phyloP scores from a whole-genome alignment of 2,888 invertebrate species.

The Apamea epomidion region DNA sequence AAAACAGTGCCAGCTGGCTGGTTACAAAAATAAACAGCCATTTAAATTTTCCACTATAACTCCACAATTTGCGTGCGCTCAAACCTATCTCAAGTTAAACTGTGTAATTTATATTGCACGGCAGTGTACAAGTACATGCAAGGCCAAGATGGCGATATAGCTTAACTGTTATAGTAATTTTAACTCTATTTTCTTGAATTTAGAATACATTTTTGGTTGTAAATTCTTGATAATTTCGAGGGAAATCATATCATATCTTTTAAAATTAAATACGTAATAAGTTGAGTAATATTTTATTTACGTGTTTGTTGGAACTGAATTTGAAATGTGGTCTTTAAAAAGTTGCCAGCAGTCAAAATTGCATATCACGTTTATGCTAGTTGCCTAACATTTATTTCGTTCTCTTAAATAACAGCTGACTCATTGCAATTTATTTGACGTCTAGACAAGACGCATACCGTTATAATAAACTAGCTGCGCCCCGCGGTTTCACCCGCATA shows the following conservation, averaged over 20 bases:
- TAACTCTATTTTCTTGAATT: neutral
- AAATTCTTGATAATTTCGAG: constrained; percentile 19
- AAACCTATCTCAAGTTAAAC: constrained; percentile 54
- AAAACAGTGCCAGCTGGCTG: neutral
- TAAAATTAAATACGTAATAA: constrained; percentile 39
- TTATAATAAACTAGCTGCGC: no score
- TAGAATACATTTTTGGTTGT: constrained; percentile 10
- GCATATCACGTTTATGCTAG: neutral
- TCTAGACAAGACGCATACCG: no score
- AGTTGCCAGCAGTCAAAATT: neutral
- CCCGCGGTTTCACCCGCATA: no score
- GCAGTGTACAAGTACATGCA: constrained; percentile 41
- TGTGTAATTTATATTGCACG: constrained; percentile 62
- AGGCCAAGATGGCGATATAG: constrained; percentile 47
- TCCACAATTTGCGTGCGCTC: constrained; percentile 45
- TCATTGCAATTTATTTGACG: constrained; percentile 15
- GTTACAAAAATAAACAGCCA: constrained; percentile 32
- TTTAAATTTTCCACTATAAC: constrained; percentile 27
- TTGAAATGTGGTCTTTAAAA: constrained; percentile 2
- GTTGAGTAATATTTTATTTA: constrained; percentile 38
- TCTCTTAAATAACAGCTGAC: constrained; percentile 9
- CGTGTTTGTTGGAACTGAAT: neutral
- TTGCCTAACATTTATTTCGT: neutral
- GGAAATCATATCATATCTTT: constrained; percentile 57
- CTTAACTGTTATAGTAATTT: constrained; percentile 9